Conservation (phyloP, 2,797 vertebrate genomes). For the Tenualosa ilisha region DNA sequence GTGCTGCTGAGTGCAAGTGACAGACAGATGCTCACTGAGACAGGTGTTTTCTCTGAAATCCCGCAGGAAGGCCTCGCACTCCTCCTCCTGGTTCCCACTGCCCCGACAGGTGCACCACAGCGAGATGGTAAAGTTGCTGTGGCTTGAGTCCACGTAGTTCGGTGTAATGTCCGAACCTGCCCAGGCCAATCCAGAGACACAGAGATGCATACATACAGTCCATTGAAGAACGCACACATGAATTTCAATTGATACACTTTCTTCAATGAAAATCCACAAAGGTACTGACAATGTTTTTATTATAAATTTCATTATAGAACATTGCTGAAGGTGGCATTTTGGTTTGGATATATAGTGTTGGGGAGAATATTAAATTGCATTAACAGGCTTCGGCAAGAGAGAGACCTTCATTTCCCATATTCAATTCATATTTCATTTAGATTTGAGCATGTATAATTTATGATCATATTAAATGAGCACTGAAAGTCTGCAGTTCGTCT, state of each 20-base stretch:
- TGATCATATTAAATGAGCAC: background rate
- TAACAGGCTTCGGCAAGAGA: background rate
- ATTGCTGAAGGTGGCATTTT: conserved; percentile 7
- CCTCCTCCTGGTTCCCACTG: conserved; percentile 81
- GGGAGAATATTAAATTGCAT: background rate
- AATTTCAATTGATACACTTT: background rate
- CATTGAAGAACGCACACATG: too few species aligned
- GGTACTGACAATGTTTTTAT: background rate
- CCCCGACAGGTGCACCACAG: conserved; percentile 90
- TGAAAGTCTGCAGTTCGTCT: background rate
- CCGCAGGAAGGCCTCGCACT: conserved; percentile 86
- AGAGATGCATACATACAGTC: background rate
- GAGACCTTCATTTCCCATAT: background rate
- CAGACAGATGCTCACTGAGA: conserved; percentile 76
- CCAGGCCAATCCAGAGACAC: background rate
- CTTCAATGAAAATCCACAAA: background rate
- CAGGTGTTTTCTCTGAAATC: conserved; percentile 91
- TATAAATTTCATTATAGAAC: background rate
- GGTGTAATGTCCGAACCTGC: conserved; percentile 89
- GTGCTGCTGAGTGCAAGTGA: background rate
- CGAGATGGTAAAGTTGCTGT: conserved; percentile 83
- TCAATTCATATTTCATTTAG: conserved; percentile 21
- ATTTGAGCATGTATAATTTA: conserved; percentile 1
- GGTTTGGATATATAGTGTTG: conserved; percentile 11
- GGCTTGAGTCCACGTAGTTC: conserved; percentile 88